Percentiles rank a stretch among this genome's conserved stretches.
Conservation (phyloP, 2,888 invertebrate species). For the Pheosia tremula region DNA sequence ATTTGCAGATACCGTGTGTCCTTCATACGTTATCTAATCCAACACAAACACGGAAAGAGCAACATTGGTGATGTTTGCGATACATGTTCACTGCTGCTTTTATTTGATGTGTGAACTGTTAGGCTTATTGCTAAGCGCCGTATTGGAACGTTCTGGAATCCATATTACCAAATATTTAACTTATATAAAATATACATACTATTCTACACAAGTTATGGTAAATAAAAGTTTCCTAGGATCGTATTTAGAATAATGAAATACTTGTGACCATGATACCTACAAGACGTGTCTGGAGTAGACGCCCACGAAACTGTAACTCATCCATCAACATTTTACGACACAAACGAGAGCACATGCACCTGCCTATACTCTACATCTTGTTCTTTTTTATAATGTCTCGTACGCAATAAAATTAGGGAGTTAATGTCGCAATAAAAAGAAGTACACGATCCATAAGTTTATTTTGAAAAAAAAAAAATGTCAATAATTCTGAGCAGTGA, state of each 20-base stretch:
- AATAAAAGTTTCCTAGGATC: too few species aligned
- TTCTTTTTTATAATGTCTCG: neutral
- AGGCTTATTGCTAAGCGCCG: neutral
- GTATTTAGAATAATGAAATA: too few species aligned
- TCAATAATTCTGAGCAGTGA: neutral
- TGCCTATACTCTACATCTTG: neutral
- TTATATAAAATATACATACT: too few species aligned
- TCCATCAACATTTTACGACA: neutral
- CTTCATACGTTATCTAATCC: slow-evolving; percentile 14
- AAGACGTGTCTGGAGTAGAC: neutral
- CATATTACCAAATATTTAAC: too few species aligned
- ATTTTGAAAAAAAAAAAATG: neutral
- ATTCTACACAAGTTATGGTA: too few species aligned
- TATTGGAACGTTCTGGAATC: neutral
- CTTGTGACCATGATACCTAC: neutral
- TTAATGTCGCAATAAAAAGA: neutral
- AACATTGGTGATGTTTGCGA: slow-evolving; percentile 10
- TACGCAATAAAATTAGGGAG: neutral
- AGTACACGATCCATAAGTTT: neutral
- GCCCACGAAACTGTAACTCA: neutral
- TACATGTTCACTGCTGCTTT: neutral
- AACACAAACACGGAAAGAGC: slow-evolving; percentile 15
- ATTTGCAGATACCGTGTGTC: slow-evolving; percentile 4
- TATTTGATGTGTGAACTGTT: slow-evolving; percentile 3
- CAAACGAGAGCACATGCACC: neutral